Evolutionary conservation across 2,113 vertebrate species (phyloP).

Genomic region (Gobiocypris rarus): DNA sequence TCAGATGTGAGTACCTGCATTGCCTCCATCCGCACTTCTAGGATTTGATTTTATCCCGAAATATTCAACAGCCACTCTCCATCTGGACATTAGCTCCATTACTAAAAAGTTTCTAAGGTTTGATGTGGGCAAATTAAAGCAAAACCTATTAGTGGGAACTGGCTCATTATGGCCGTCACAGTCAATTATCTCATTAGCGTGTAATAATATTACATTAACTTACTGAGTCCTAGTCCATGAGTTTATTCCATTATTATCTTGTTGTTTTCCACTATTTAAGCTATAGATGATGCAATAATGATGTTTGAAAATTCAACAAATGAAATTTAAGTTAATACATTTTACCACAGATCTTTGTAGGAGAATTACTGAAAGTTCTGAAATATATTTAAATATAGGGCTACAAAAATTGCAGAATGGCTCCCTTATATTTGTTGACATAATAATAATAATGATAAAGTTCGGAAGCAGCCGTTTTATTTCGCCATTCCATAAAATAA

Average conservation of each 20-base stretch:
- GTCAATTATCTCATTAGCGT: constrained; percentile 14
- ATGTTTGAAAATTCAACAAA: not conserved
- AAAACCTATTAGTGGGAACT: not conserved
- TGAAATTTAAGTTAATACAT: not conserved
- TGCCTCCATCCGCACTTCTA: not conserved
- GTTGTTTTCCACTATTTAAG: not conserved
- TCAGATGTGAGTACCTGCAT: not conserved
- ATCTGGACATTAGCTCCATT: constrained; percentile 24
- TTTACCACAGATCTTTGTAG: not conserved
- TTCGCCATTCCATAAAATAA: not conserved
- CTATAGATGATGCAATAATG: not conserved
- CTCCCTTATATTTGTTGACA: not conserved
- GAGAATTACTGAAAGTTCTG: not conserved
- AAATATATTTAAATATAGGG: not conserved
- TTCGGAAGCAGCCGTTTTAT: not conserved
- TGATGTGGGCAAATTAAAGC: constrained; percentile 17
- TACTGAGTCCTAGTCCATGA: not conserved
- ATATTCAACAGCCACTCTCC: not conserved
- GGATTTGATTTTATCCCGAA: not conserved
- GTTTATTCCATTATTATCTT: not conserved
- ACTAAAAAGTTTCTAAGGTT: constrained; percentile 21
- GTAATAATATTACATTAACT: not conserved
- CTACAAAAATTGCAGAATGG: not conserved
- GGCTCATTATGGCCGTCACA: not conserved
- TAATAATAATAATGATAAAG: not conserved